phyloP scores from a whole-genome alignment of 2,113 vertebrate genomes.

The Apteryx mantelli region DNA sequence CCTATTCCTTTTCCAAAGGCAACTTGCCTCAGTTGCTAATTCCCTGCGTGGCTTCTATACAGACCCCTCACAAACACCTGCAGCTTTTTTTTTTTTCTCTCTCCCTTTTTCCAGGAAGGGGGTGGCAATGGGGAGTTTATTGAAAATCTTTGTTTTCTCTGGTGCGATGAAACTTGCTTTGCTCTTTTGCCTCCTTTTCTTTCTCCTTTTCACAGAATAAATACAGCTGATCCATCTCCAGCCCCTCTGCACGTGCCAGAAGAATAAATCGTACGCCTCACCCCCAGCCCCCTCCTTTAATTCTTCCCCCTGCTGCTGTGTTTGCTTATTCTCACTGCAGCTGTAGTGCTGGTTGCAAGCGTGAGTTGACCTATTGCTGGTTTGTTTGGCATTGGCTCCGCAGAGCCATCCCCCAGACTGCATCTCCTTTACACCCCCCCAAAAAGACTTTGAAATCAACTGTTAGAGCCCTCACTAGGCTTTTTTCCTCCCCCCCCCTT shows the following conservation, averaged over 20 bases:
- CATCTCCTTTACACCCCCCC: background rate
- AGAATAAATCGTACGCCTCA: constrained; percentile 69
- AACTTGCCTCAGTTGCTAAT: constrained; percentile 70
- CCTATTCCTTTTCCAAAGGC: constrained; percentile 62
- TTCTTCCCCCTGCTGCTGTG: constrained; percentile 69
- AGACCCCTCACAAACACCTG: constrained; percentile 66
- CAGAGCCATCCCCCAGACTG: background rate
- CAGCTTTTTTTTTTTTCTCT: constrained; percentile 34
- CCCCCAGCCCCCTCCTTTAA: constrained; percentile 51
- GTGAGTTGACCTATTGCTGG: constrained; percentile 66
- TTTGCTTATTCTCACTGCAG: constrained; percentile 78
- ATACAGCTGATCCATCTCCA: constrained; percentile 82
- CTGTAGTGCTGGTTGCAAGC: constrained; percentile 72
- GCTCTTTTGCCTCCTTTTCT: constrained; percentile 69
- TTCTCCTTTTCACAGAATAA: constrained; percentile 76
- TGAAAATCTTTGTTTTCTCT: constrained; percentile 69
- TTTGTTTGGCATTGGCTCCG: constrained; percentile 44
- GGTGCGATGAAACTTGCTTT: constrained; percentile 64
- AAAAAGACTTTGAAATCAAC: constrained; percentile 51
- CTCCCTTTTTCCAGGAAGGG: background rate
- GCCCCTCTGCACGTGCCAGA: constrained; percentile 78
- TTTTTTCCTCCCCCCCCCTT: background rate
- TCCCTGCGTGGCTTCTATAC: constrained; percentile 50
- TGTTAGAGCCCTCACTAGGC: constrained; percentile 29
- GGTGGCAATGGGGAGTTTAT: constrained; percentile 37